Evolutionary conservation across 2,888 invertebrate species (phyloP).

Genomic region (Athalia cordata): DNA sequence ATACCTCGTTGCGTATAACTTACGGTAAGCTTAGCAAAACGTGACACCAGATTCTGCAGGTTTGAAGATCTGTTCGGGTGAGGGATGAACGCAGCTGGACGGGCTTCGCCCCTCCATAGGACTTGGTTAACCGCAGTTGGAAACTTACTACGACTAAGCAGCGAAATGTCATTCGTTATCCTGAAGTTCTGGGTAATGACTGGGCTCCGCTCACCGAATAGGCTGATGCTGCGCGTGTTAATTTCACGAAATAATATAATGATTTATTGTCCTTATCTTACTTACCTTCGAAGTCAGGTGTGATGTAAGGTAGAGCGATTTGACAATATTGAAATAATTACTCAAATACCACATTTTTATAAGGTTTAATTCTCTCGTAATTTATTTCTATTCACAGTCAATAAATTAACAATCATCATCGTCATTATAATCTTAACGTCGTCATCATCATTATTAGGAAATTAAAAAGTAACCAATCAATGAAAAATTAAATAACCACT

Average conservation of each 20-base stretch:
- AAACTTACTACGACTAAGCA: conserved; percentile 49
- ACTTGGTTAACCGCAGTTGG: conserved; percentile 52
- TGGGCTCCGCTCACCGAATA: conserved; percentile 34
- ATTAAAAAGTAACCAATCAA: conserved; percentile 2
- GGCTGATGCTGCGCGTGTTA: neutral
- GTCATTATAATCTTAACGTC: conserved; percentile 50
- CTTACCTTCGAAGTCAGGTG: no score
- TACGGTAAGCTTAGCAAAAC: neutral
- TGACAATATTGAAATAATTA: no score
- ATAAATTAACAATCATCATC: conserved; percentile 67
- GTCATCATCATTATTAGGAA: conserved; percentile 54
- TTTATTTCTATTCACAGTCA: conserved; percentile 71
- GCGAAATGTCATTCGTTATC: conserved; percentile 53
- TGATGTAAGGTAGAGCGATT: no score
- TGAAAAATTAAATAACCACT: conserved; percentile 53
- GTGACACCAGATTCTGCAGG: conserved; percentile 24
- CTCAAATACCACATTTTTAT: neutral
- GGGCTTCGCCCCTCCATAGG: conserved; percentile 21
- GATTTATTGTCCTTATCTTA: no score
- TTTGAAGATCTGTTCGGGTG: conserved; percentile 18
- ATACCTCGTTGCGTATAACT: neutral
- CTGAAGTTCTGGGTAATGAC: conserved; percentile 49
- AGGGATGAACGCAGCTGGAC: conserved; percentile 31
- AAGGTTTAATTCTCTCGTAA: conserved; percentile 56
- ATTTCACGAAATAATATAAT: no score